A percentile compares a stretch with the other conserved stretches of the same genome.
Conservation (phyloP, 2,113 vertebrate species). For the Salvelinus namaycush region DNA sequence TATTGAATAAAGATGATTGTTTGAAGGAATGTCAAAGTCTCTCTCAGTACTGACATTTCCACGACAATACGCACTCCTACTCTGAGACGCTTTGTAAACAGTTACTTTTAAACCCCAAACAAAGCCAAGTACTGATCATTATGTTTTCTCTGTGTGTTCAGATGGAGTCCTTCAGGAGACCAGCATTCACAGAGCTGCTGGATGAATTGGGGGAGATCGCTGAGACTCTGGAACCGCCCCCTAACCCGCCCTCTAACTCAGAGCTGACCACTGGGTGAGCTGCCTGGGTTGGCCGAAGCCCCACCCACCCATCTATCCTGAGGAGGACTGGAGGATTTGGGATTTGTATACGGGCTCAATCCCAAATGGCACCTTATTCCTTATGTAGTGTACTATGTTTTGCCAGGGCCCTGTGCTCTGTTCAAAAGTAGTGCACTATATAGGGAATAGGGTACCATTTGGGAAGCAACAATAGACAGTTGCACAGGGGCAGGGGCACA, state of each 20-base stretch:
- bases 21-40: too few species aligned
- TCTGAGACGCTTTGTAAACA: too few species aligned
- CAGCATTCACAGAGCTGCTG: slow-evolving; percentile 81
- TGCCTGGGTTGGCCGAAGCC: background rate
- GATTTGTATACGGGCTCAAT: background rate
- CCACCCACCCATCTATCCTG: background rate
- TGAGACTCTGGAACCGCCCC: slow-evolving; percentile 72
- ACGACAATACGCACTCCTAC: too few species aligned
- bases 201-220: slow-evolving; percentile 78
- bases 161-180: slow-evolving; percentile 83
- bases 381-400: too few species aligned
- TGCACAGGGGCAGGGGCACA: background rate
- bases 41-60: too few species aligned
- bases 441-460: too few species aligned
- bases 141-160: slow-evolving; percentile 33
- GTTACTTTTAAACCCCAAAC: background rate
- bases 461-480: slow-evolving; percentile 1
- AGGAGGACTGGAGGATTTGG: background rate
- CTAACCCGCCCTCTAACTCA: slow-evolving; percentile 23
- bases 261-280: slow-evolving; percentile 67
- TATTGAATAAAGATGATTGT: too few species aligned
- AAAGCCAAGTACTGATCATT: background rate
- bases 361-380: too few species aligned
- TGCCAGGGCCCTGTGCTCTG: too few species aligned
- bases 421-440: too few species aligned